These are phyloP conservation scores for Aphidius gifuensis DNA, from an alignment of 1,140 invertebrate genomes.

Conservation along the genomic window DNA sequence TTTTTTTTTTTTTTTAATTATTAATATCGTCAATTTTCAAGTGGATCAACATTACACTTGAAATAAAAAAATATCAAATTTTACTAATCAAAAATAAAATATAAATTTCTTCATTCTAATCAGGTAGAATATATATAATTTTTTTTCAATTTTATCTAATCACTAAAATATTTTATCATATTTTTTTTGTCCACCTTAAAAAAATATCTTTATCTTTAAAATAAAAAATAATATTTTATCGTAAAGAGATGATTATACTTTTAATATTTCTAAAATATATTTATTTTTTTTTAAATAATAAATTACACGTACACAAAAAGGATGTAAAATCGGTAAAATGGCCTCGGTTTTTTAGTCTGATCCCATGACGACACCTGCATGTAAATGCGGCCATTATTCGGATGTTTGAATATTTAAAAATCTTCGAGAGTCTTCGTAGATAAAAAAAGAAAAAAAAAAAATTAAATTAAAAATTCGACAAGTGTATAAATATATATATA, in stretches of 20 bases:
- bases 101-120: too few relatives aligned
- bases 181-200: too few relatives aligned
- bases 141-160: too few relatives aligned
- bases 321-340: not conserved
- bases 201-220: slow-evolving; percentile 30
- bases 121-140: too few relatives aligned
- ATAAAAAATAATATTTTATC: slow-evolving; percentile 26
- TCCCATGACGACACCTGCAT: slow-evolving; percentile 43
- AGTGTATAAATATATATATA: not conserved
- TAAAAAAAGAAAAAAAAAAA: slow-evolving; percentile 8
- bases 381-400: slow-evolving; percentile 41
- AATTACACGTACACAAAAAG: slow-evolving; percentile 7
- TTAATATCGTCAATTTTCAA: too few relatives aligned
- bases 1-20: not conserved
- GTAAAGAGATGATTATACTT: too few relatives aligned
- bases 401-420: slow-evolving; percentile 38
- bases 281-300: not conserved
- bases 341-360: slow-evolving; percentile 20
- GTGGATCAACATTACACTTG: too few relatives aligned
- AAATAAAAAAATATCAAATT: too few relatives aligned
- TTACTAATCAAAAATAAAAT: too few relatives aligned
- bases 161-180: too few relatives aligned
- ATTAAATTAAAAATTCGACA: not conserved
- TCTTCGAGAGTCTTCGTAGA: not conserved
- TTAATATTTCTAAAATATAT: too few relatives aligned